phyloP scores from a whole-genome alignment of 1,140 invertebrate species.

The Latrodectus geometricus region DNA sequence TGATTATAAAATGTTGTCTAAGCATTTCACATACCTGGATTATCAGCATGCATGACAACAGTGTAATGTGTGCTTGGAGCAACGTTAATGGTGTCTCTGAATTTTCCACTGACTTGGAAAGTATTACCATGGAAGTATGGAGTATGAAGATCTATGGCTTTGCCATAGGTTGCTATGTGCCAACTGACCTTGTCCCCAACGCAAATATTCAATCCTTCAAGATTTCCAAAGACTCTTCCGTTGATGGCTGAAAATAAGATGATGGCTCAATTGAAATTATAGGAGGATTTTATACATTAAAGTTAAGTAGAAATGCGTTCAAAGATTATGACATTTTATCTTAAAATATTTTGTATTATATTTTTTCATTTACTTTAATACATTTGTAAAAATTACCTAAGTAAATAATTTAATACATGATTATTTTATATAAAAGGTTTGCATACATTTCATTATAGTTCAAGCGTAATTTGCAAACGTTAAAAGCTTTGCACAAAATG shows the following conservation, averaged over 20 bases:
- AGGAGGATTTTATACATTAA: background rate
- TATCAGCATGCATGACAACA: slow-evolving; percentile 61
- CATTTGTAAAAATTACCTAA: too few relatives aligned
- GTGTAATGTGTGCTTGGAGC: slow-evolving; percentile 61
- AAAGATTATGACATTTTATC: too few relatives aligned
- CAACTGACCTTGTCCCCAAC: slow-evolving; percentile 65
- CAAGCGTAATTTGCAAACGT: too few relatives aligned
- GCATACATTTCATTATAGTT: too few relatives aligned
- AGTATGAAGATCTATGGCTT: slow-evolving; percentile 66
- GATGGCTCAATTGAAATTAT: background rate
- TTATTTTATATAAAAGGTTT: too few relatives aligned
- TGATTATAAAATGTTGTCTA: too few relatives aligned
- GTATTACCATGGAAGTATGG: slow-evolving; percentile 67
- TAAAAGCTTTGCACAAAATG: too few relatives aligned
- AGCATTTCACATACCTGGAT: slow-evolving; percentile 43
- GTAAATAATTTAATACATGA: too few relatives aligned
- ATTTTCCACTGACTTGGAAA: slow-evolving; percentile 48
- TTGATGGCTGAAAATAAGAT: slow-evolving; percentile 64
- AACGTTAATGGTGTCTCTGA: slow-evolving; percentile 52
- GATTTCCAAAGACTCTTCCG: slow-evolving; percentile 66
- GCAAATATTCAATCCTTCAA: slow-evolving; percentile 65
- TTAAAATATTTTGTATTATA: too few relatives aligned
- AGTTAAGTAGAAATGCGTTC: too few relatives aligned
- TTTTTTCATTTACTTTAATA: too few relatives aligned
- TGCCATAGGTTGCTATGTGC: slow-evolving; percentile 66